Conservation (phyloP, 2,797 vertebrate species). For the Sebastes taczanowskii region DNA sequence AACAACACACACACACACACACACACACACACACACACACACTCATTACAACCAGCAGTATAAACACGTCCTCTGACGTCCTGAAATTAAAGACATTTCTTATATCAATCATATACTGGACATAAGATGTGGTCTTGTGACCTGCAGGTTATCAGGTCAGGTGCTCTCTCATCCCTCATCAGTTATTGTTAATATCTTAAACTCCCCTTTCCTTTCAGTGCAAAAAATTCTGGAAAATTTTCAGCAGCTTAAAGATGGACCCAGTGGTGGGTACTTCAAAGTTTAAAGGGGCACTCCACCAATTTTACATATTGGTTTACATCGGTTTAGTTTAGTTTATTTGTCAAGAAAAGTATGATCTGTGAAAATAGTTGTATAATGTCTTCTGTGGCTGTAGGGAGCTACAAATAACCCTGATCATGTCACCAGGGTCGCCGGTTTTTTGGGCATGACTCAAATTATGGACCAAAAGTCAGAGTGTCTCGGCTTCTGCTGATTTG, state of each 20-base stretch:
- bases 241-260: not conserved
- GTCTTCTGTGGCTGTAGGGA: no score
- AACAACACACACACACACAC: conserved; percentile 10
- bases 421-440: not conserved
- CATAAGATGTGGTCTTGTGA: not conserved
- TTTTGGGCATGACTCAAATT: not conserved
- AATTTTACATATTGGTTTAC: not conserved
- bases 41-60: not conserved
- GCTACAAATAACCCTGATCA: no score
- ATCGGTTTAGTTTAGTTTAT: not conserved
- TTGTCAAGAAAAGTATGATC: not conserved
- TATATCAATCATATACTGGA: not conserved
- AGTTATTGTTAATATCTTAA: not conserved
- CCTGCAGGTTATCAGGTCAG: not conserved
- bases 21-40: conserved; percentile 23
- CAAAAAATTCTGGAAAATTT: no score
- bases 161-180: not conserved
- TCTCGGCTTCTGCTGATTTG: not conserved
- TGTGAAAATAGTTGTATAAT: not conserved
- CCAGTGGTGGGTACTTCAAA: not conserved
- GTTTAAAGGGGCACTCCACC: not conserved
- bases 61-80: not conserved
- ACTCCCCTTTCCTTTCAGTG: not conserved
- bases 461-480: not conserved
- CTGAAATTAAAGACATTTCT: conserved; percentile 9